These are phyloP conservation scores for Papilio elwesi DNA, from an alignment of 2,888 invertebrate species.

Conservation along the genomic window DNA sequence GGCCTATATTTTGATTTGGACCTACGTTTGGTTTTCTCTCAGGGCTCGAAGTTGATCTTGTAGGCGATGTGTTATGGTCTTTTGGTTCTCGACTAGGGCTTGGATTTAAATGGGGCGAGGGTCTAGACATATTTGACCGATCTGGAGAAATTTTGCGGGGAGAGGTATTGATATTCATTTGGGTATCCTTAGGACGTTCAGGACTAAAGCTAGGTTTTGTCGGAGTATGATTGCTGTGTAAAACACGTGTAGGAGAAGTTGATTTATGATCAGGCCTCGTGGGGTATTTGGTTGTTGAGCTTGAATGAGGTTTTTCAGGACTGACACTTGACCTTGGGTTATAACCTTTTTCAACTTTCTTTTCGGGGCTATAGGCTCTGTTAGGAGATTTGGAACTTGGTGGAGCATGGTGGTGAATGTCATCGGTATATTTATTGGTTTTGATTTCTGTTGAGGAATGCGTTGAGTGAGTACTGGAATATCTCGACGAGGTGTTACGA, in stretches of 20 bases:
- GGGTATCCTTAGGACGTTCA: constrained; percentile 47
- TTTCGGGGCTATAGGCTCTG: constrained; percentile 62
- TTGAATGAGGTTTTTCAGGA: constrained; percentile 59
- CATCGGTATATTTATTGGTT: constrained; percentile 59
- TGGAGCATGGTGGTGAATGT: constrained; percentile 47
- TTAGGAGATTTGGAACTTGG: constrained; percentile 61
- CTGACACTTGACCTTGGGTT: constrained; percentile 61
- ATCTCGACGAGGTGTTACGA: constrained; percentile 59
- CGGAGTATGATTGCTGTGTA: constrained; percentile 43
- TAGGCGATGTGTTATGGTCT: constrained; percentile 8
- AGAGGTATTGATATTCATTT: constrained; percentile 41
- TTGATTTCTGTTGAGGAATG: constrained; percentile 60
- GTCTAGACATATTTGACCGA: constrained; percentile 37
- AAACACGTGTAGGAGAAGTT: constrained; percentile 45
- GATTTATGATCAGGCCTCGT: constrained; percentile 54
- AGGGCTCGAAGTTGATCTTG: constrained; percentile 23
- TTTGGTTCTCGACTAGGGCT: constrained; percentile 50
- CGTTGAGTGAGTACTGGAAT: constrained; percentile 63
- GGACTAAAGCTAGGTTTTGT: constrained; percentile 52
- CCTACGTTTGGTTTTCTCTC: constrained; percentile 21
- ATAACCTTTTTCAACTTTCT: constrained; percentile 53
- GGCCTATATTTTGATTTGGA: constrained; percentile 10
- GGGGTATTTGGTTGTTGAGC: constrained; percentile 50
- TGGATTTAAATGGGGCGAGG: constrained; percentile 34
- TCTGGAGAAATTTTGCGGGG: constrained; percentile 46